Conservation (phyloP, 2,113 vertebrate genomes). For the Trogon surrucura region DNA sequence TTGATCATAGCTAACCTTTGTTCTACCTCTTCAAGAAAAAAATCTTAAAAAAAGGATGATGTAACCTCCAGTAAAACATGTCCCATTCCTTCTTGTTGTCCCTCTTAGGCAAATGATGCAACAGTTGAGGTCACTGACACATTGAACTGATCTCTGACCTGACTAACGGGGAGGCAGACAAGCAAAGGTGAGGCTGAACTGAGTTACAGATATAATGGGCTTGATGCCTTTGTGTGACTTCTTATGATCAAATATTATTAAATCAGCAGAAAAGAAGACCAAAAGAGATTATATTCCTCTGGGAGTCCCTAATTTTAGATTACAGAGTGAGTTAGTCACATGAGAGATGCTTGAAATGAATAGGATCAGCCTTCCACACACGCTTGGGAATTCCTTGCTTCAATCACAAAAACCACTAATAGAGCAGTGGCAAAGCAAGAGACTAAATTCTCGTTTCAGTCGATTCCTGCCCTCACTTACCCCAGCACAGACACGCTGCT, state of each 20-base stretch:
- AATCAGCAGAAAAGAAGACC: neutral
- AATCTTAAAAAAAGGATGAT: neutral
- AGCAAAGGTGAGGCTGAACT: neutral
- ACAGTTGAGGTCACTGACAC: neutral
- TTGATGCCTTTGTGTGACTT: neutral
- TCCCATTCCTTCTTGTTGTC: neutral
- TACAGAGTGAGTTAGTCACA: constrained; percentile 12
- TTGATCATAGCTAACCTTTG: neutral
- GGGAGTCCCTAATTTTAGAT: constrained; percentile 26
- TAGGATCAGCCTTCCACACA: neutral
- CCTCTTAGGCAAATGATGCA: neutral
- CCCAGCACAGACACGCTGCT: neutral
- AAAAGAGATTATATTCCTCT: neutral
- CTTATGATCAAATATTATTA: neutral
- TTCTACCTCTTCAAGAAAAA: neutral
- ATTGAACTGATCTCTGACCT: neutral
- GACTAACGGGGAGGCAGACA: neutral
- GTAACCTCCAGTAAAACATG: neutral
- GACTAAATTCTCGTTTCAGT: neutral
- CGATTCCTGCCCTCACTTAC: neutral
- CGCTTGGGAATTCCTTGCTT: neutral
- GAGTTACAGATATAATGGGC: fast-evolving
- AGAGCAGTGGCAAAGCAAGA: neutral
- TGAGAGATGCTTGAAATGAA: neutral
- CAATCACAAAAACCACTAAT: neutral